Conservation (phyloP, 2,888 invertebrate genomes). For the Galeopsomyia nigrocyanea region DNA sequence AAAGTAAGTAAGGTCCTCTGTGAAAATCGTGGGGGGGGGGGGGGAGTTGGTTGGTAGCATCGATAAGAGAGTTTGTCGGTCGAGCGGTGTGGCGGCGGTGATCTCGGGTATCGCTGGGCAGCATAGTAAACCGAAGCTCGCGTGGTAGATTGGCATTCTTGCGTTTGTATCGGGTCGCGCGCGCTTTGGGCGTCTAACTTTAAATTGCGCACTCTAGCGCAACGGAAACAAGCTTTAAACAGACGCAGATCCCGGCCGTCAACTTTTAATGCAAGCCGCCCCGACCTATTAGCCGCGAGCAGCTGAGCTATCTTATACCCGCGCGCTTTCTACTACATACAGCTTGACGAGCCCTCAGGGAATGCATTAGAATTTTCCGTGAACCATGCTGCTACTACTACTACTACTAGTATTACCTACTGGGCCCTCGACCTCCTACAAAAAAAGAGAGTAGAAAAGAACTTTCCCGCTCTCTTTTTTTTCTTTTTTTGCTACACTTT, state of each 20-base stretch:
- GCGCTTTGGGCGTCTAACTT: conserved; percentile 49
- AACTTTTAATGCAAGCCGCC: conserved; percentile 56
- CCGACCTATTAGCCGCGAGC: conserved; percentile 7
- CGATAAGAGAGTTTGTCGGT: too few species aligned
- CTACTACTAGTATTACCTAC: too few species aligned
- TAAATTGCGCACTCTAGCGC: conserved; percentile 55
- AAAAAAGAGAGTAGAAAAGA: conserved; percentile 10
- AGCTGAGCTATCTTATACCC: too few species aligned
- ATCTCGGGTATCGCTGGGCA: conserved; percentile 26
- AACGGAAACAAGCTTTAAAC: conserved; percentile 57
- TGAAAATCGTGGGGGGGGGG: too few species aligned
- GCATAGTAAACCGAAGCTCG: conserved; percentile 24
- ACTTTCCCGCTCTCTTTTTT: too few species aligned
- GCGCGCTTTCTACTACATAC: conserved; percentile 8
- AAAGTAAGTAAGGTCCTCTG: too few species aligned
- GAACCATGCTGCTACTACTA: not conserved
- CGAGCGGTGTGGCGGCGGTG: too few species aligned
- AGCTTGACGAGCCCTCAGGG: conserved; percentile 28
- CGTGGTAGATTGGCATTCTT: conserved; percentile 54
- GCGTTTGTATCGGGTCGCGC: conserved; percentile 22
- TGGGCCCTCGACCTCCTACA: not conserved
- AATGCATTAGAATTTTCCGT: conserved; percentile 29
- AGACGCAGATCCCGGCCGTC: conserved; percentile 49
- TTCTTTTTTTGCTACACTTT: too few species aligned
- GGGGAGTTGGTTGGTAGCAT: too few species aligned